phyloP scores from a whole-genome alignment of 2,113 vertebrate species.

The Ptyas mucosa region DNA sequence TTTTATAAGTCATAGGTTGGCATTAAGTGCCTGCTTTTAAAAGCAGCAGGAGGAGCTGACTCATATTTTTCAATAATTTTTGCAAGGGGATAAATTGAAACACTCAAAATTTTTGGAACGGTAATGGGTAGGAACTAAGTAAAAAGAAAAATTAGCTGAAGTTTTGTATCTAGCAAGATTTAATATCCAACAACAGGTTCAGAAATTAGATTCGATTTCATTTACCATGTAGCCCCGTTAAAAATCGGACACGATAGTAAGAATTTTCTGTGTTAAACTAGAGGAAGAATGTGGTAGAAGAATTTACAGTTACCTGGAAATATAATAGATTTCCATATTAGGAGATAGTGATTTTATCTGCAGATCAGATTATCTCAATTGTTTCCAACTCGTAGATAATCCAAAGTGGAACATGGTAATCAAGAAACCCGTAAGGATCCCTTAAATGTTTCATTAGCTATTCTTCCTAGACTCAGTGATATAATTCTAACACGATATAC shows the following conservation, averaged over 20 bases:
- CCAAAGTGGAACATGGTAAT: conserved; percentile 79
- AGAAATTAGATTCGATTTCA: neutral
- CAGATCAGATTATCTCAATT: neutral
- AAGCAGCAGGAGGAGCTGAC: neutral
- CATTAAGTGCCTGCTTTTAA: neutral
- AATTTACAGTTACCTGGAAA: neutral
- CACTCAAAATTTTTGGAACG: neutral
- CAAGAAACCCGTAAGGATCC: conserved; percentile 54
- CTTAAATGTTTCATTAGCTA: neutral
- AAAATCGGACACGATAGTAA: neutral
- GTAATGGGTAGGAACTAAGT: neutral
- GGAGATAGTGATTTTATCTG: neutral
- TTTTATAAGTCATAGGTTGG: neutral
- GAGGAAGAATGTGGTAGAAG: neutral
- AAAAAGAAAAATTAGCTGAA: neutral
- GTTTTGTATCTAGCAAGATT: neutral
- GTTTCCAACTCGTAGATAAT: conserved; percentile 68
- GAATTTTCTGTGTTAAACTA: neutral
- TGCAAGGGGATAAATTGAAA: neutral
- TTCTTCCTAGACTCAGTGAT: neutral
- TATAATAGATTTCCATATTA: neutral
- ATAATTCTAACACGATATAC: neutral
- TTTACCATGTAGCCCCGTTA: neutral
- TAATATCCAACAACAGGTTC: neutral
- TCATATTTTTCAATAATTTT: neutral